These are phyloP conservation scores for Zootermopsis nevadensis DNA, from an alignment of 2,888 invertebrate species.

Conservation along the genomic window DNA sequence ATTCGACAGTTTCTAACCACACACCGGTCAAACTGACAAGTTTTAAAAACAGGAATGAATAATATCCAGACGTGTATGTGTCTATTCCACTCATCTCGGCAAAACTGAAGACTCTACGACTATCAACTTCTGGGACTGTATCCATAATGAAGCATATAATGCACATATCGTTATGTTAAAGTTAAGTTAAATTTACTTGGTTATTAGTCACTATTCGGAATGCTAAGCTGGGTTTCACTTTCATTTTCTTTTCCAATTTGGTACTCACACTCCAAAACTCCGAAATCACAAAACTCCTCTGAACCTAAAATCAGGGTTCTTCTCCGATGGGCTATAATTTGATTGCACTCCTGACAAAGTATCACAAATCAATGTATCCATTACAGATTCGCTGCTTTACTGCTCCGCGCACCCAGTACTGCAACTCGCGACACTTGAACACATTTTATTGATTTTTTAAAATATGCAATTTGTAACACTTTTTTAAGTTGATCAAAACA, in stretches of 20 bases:
- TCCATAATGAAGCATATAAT: conserved; percentile 32
- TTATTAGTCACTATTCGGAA: not conserved
- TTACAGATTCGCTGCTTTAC: conserved; percentile 25
- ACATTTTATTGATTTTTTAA: conserved; percentile 39
- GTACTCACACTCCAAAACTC: not conserved
- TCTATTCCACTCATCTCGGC: conserved; percentile 5
- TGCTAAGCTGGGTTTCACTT: not conserved
- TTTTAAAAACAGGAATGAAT: conserved; percentile 19
- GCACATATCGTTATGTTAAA: not conserved
- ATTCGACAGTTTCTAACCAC: not conserved
- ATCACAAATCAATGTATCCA: conserved; percentile 35
- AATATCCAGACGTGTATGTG: not conserved
- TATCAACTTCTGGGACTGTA: conserved; percentile 10
- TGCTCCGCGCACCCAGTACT: conserved; percentile 35
- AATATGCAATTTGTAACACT: not conserved
- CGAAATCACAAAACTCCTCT: not conserved
- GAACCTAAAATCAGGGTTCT: not conserved
- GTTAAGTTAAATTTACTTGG: not conserved
- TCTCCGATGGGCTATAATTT: not conserved
- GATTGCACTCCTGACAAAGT: not conserved
- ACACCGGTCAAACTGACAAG: not conserved
- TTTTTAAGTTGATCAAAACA: not conserved
- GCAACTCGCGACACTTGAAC: not conserved
- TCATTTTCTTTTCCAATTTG: not conserved
- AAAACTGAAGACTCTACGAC: not conserved